Evolutionary conservation across 2,888 invertebrate genomes (phyloP), one percentile per base, ranked within the genome.

Genomic region (Pedicia rivosa): DNA sequence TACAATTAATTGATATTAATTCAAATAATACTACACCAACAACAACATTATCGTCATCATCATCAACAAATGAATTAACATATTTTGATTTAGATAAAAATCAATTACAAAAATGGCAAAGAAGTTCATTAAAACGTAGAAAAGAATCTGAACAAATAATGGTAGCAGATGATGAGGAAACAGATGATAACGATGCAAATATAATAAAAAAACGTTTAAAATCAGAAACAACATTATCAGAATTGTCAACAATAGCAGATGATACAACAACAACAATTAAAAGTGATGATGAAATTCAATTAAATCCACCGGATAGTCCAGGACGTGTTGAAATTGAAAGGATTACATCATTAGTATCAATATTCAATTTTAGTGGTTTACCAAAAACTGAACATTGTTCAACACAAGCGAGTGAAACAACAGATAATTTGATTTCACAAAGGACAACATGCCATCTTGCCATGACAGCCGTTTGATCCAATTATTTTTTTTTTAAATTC

Each of bases 291-390:
- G 20, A 8, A 6, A 20, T 6, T 20, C 17, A 20, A 20, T 17
- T 20, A 32, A 32, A n/a, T 24, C 8, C 4, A 57, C 62, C 9
- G 68, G 19, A 30, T 30, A 30, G 17, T 17, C 16, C 30, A 30
- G 13, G 19, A 32, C 32, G 32, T 32, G 31, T 38, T 33, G 38
- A 45, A 48, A 67, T 70, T 45, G 69, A 70, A 51, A 58, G 68
- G 44, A 67, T 71, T 43, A 69, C 70, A 27, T 68, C 67, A 40
- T 51, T 70, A 43, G 70, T 70, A 43, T 68, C 69, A 35, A 68
- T 68, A 47, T 68, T 70, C 53, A 68, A 68, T 50, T 70, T 70
- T 48, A 66, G 66, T 36, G 61, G 17, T 38, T 37, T 42, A 14
- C 16, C 42, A 13, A 52, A 66, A 46, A 65, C 67, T 5, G 57